Evolutionary conservation across 2,888 invertebrate species (phyloP).

Genomic region (Pollenia angustigena): DNA sequence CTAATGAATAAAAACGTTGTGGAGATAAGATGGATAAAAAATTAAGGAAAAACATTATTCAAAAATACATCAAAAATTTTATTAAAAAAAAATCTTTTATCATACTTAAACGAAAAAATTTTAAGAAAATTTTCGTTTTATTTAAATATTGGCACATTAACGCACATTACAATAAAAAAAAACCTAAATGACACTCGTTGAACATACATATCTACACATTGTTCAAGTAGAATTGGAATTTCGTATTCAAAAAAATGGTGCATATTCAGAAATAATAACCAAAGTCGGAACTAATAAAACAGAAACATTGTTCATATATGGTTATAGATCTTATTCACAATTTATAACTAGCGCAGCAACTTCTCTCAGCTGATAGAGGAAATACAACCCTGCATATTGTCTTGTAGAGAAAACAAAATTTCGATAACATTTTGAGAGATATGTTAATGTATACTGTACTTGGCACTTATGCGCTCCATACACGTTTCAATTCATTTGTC

Average conservation of each 20-base stretch:
- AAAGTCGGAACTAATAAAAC: no score
- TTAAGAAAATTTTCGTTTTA: slow-evolving; percentile 27
- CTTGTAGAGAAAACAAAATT: no score
- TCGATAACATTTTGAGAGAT: no score
- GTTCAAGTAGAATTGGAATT: background rate
- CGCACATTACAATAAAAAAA: slow-evolving; percentile 52
- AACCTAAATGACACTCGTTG: background rate
- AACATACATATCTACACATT: background rate
- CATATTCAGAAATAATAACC: no score
- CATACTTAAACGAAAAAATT: slow-evolving; percentile 46
- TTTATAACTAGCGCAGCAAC: no score
- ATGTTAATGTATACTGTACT: no score
- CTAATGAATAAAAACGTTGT: background rate
- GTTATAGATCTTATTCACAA: no score
- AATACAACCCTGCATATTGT: no score
- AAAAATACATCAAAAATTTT: slow-evolving; percentile 61
- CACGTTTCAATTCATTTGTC: no score
- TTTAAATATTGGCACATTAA: slow-evolving; percentile 70
- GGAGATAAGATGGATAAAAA: background rate
- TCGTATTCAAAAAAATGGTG: background rate
- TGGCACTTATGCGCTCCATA: no score
- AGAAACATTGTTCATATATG: no score
- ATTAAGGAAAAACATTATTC: background rate
- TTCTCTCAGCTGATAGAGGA: no score
- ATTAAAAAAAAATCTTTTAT: slow-evolving; percentile 52